Base-by-base conservation (phyloP, 2,113 vertebrate species). In the Labrus mixtus region DNA sequence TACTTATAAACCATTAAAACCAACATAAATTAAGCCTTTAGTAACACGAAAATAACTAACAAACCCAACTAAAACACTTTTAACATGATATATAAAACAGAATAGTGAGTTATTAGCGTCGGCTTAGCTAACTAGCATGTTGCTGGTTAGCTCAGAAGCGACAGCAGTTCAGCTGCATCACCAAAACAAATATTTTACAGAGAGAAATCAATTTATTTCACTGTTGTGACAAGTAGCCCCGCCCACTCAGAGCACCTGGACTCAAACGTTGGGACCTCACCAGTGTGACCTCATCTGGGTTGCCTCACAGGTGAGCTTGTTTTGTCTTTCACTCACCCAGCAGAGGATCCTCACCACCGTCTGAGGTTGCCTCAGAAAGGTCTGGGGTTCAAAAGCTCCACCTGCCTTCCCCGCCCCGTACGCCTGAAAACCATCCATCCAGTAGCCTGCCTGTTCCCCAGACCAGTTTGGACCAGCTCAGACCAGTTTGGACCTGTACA, bases 361-460 rank as follows among this genome's bases (percentile, higher is more conserved):
- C 76, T 89, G 90, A 15, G 92, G 92, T 39, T 93, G 92, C 67
- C 75, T 79, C 70, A 92, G 25, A 83, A 92, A 92, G 36, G 81
- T 83, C 43, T 81, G 22, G 0, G 83, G 88, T 70, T 92, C 87
- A 4, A 93, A 91, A 3, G 86, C 76, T n/a, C 86, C 89, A 0
- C 92, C 92, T 1, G 89, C 81, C 68, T 93, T 93, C 29, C 89
- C 90, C 1, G 87, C 88, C 33, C 90, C 92, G 16, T 93, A 93
- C 0, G 89, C 89, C 79, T 93, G 90, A 48, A 87, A 79, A 8
- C 82, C 69, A 8, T 89, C 90, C 90, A 91, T 90, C 81, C 61
- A 77, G 59, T 17, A 57, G n/a, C 15, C 20, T 36, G 64, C 51
- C 79, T 61, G 57, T 20, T n/a, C 55, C 20, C 17, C 46, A 17